Conservation (phyloP, 1,140 invertebrate species). For the Pachypsylla venusta region DNA sequence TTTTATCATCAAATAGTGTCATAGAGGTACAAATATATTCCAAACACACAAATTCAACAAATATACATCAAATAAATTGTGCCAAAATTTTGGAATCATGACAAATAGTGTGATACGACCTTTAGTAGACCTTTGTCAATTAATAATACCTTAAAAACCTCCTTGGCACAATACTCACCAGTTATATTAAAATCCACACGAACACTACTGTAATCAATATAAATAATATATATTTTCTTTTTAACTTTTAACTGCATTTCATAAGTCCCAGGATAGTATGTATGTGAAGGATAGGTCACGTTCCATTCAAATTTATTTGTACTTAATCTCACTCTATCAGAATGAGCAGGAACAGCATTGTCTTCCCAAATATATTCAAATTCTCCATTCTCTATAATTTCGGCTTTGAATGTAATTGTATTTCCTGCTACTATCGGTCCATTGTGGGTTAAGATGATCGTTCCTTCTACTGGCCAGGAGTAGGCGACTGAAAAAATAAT, state of each 20-base stretch:
- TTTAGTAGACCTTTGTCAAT: too few species aligned
- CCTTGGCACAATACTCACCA: conserved; percentile 35
- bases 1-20: too few species aligned
- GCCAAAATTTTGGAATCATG: too few species aligned
- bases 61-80: too few species aligned
- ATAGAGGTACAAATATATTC: too few species aligned
- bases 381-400: background rate
- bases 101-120: too few species aligned
- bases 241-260: conserved; percentile 41
- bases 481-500: too few species aligned
- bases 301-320: conserved; percentile 34
- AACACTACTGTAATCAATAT: conserved; percentile 9
- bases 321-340: conserved; percentile 11
- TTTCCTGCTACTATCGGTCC: background rate
- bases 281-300: conserved; percentile 38
- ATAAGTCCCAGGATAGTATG: conserved; percentile 41
- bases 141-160: too few species aligned
- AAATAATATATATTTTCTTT: conserved; percentile 22
- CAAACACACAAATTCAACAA: too few species aligned
- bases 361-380: conserved; percentile 6
- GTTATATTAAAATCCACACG: conserved; percentile 40
- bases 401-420: conserved; percentile 12
- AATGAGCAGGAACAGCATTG: background rate
- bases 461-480: background rate
- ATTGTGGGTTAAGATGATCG: background rate